Base-by-base conservation (phyloP, 2,888 invertebrate genomes). In the Lampropteryx suffumata region DNA sequence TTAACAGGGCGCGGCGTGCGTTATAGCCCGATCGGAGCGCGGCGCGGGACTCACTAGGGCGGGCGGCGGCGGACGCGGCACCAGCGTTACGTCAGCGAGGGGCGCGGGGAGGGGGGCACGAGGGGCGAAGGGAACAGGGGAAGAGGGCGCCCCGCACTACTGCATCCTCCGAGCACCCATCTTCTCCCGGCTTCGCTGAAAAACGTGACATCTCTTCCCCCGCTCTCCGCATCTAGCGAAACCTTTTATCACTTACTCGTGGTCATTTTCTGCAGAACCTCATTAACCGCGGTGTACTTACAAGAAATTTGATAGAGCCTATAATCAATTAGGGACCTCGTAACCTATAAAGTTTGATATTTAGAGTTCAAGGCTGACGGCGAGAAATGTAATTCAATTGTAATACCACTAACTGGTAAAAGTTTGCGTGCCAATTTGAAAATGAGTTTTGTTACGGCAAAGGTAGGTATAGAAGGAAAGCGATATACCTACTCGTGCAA, bases 21-120 rank as follows among this genome's bases (percentile, higher is more conserved):
- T 75, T 74, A 66, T 74, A 70, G 80, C 82, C 77, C 82, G 73
- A 78, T 79, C 74, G 79, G 77, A 82, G 79, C 86, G 84, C 85
- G 89, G 84, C 89, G 85, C 84, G 85, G 81, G 80, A 80, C 85
- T 82, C 84, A 89, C 88, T 88, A 85, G 87, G 87, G 86, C 84
- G 84, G 86, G 85, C 82, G 76, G 85, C 82, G 76, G 76, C 67
- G 79, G 79, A 75, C 82, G 78, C 84, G 84, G 83, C 82, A 83
- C 84, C 82, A 83, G 76, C 82, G 84, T 90, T 90, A 89, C 87
- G 91, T 89, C 87, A 90, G 87, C 82, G 82, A 67, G 80, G 86
- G 82, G 76, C 64, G 66, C 57, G 71, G 69, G 68, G 65, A 11
- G 50, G 50, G 70, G 21, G 24, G 24, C 27, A 17, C 9, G 37